Base-by-base conservation (phyloP, 2,113 vertebrate species). In the Shinisaurus crocodilurus region DNA sequence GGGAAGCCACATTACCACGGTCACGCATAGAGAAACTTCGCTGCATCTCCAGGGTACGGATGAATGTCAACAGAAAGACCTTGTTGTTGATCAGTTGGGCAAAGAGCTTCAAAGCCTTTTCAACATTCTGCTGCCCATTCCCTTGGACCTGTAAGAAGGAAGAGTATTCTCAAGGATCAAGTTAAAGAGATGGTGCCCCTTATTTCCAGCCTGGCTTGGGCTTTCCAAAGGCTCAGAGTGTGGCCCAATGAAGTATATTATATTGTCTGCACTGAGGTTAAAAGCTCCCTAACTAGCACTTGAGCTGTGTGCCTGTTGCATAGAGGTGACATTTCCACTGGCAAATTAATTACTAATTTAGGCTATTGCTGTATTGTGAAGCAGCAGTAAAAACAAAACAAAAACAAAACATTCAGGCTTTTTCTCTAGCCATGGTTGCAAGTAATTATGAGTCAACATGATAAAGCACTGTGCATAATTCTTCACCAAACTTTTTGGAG, bases 51-150 rank as follows among this genome's bases (percentile, higher is more conserved):
- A 99, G 97, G 0, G 99, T 99, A 27, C 99, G 98, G 95, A 99
- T 99, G 97, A 99, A 99, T 76, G 98, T 98, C 95, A 99, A 96
- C 96, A 99, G 97, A 97, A 99, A 99, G 85, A 99, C 98, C 92
- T 99, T 99, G 97, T 99, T 99, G 98, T 99, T 99, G 97, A 99
- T 97, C 93, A 99, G 98, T 97, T 99, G 99, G 1, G 98, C 99
- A 23, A 99, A 99, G 91, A 99, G 97, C 97, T 99, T 99, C 96
- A 99, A 96, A 92, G 99, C 99, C 94, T 99, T 99, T 96, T 99
- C 99, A 95, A 99, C 99, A 0, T 96, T 98, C 97, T 98, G 98
- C 97, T 99, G 99, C 85, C 99, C 98, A 0, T 99, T 99, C 0
- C 99, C 99, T 1, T 98, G 99, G 23, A 99, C 99, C 99, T 99